phyloP scores from a whole-genome alignment of 2,113 vertebrate genomes.

The Hemiscyllium ocellatum region DNA sequence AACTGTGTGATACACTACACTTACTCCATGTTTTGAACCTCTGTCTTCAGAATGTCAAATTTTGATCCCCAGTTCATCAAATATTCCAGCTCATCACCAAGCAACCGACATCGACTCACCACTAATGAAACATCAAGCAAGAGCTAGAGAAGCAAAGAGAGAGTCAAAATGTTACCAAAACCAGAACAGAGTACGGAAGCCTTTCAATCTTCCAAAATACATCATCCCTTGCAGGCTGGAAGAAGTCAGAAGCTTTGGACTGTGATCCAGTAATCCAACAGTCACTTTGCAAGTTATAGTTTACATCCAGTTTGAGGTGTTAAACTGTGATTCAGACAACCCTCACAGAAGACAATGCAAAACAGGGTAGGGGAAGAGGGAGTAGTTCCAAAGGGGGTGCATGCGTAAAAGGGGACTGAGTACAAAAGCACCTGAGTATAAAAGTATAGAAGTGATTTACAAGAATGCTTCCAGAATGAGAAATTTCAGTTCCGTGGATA shows the following conservation, averaged over 20 bases:
- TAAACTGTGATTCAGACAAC: background rate
- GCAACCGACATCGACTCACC: constrained; percentile 53
- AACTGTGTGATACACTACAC: constrained; percentile 41
- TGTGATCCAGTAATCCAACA: background rate
- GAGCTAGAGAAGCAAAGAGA: constrained; percentile 50
- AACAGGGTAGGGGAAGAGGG: too few species aligned
- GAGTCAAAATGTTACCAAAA: background rate
- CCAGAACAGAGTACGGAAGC: background rate
- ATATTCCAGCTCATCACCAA: constrained; percentile 65
- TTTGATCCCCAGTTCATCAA: constrained; percentile 65
- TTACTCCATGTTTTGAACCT: constrained; percentile 56
- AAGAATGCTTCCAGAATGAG: too few species aligned
- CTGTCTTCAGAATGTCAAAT: constrained; percentile 56
- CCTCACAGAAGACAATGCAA: too few species aligned
- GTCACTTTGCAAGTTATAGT: background rate
- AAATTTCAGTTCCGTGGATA: too few species aligned
- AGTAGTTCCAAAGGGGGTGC: too few species aligned
- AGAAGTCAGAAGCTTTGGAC: background rate
- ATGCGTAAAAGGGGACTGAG: too few species aligned
- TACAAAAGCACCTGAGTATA: too few species aligned
- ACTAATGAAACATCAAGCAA: constrained; percentile 60
- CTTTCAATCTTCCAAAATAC: constrained; percentile 30
- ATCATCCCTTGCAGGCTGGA: background rate
- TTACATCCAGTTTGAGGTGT: background rate
- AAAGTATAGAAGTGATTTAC: too few species aligned